These are phyloP conservation scores for Agrotis segetum DNA, from an alignment of 2,888 invertebrate genomes.

Conservation along the genomic window DNA sequence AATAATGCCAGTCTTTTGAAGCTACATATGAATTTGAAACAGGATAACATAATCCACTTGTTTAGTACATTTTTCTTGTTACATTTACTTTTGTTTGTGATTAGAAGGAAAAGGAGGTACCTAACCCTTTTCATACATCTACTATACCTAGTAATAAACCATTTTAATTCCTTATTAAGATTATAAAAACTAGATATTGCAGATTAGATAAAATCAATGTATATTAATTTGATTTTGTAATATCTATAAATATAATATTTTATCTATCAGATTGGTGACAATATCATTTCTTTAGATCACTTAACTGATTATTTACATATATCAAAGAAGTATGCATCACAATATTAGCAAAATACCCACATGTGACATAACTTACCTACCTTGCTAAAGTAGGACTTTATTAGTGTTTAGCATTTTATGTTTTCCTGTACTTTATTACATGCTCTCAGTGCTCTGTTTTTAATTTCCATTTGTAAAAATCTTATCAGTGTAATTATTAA, in stretches of 20 bases:
- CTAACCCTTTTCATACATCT: not conserved
- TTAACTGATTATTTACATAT: slow-evolving; percentile 28
- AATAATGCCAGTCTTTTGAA: not conserved
- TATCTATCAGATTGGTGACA: slow-evolving; percentile 25
- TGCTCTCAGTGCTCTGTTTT: not conserved
- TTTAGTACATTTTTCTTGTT: too few species aligned
- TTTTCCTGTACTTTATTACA: not conserved
- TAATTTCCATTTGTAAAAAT: slow-evolving; percentile 9
- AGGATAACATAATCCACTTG: not conserved
- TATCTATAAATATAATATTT: not conserved
- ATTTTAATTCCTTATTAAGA: slow-evolving; percentile 8
- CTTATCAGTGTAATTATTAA: slow-evolving; percentile 11
- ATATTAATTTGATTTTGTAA: slow-evolving; percentile 12
- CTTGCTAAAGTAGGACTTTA: not conserved
- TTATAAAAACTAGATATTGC: not conserved
- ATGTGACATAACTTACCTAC: not conserved
- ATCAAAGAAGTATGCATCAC: not conserved
- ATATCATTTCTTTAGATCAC: slow-evolving; percentile 19
- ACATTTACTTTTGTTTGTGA: not conserved
- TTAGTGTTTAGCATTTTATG: not conserved
- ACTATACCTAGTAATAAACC: not conserved
- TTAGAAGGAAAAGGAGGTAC: not conserved
- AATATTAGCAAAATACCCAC: not conserved
- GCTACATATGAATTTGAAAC: not conserved
- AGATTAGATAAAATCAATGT: slow-evolving; percentile 27